These are phyloP conservation scores for Mystacornis crossleyi DNA, from an alignment of 2,113 vertebrate species.

Conservation along the genomic window DNA sequence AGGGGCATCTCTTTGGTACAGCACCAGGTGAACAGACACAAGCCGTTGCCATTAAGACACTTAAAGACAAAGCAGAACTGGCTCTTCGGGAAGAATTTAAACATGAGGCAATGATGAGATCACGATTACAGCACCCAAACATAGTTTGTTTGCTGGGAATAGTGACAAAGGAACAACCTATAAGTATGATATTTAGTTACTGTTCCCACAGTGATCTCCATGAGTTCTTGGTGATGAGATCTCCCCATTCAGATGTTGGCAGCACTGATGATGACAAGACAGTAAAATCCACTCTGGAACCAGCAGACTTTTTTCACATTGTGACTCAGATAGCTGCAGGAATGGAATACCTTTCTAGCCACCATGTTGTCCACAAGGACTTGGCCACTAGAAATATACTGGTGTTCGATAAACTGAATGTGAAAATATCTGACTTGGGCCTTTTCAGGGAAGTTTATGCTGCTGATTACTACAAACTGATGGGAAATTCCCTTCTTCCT, in stretches of 20 bases:
- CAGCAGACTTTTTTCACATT: slow-evolving; percentile 91
- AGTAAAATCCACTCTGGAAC: slow-evolving; percentile 90
- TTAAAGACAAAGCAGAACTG: slow-evolving; percentile 93
- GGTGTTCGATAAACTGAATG: slow-evolving; percentile 89
- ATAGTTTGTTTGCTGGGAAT: slow-evolving; percentile 89
- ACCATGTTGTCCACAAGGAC: slow-evolving; percentile 94
- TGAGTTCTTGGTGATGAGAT: slow-evolving; percentile 94
- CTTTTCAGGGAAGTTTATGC: slow-evolving; percentile 95
- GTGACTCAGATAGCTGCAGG: slow-evolving; percentile 92
- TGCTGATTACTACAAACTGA: slow-evolving; percentile 93
- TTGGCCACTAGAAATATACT: slow-evolving; percentile 93
- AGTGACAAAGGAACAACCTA: slow-evolving; percentile 92
- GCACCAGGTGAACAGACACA: slow-evolving; percentile 89
- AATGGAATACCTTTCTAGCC: slow-evolving; percentile 95
- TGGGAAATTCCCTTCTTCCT: slow-evolving; percentile 87
- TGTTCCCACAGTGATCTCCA: slow-evolving; percentile 92
- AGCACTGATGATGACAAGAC: slow-evolving; percentile 94
- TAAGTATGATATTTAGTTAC: slow-evolving; percentile 93
- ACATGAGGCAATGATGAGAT: slow-evolving; percentile 88
- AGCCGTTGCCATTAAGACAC: slow-evolving; percentile 91
- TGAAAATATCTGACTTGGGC: slow-evolving; percentile 94
- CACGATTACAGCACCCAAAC: slow-evolving; percentile 91
- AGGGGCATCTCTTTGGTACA: slow-evolving; percentile 91
- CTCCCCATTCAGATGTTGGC: slow-evolving; percentile 92
- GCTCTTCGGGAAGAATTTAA: slow-evolving; percentile 91